Evolutionary conservation across 1,140 invertebrate genomes (phyloP).

Genomic region (Drosophila lacteicornis): DNA sequence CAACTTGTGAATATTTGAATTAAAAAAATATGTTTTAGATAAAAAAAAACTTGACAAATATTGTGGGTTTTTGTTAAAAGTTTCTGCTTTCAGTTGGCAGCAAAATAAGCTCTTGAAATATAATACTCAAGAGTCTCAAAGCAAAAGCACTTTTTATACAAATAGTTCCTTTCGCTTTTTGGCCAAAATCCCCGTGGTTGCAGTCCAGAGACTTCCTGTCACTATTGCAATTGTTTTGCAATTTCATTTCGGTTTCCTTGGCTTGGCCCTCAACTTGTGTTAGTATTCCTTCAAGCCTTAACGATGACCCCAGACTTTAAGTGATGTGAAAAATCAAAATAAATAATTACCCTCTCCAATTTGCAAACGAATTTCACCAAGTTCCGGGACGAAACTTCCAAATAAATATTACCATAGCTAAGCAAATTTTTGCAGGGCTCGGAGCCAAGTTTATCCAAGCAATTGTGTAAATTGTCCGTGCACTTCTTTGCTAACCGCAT

Average conservation of each 20-base stretch:
- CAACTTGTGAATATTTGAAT: not conserved
- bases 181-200: conserved; percentile 2
- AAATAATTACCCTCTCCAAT: conserved; percentile 35
- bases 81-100: not conserved
- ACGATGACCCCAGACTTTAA: not conserved
- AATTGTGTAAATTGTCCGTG: conserved; percentile 44
- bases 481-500: conserved; percentile 25
- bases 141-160: conserved; percentile 5
- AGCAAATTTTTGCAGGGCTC: conserved; percentile 11
- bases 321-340: not conserved
- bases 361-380: conserved; percentile 16
- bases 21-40: not conserved
- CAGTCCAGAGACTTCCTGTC: not conserved
- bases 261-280: conserved; percentile 5
- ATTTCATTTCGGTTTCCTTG: conserved; percentile 17
- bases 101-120: conserved; percentile 14
- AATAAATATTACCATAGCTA: conserved; percentile 44
- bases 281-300: conserved; percentile 7
- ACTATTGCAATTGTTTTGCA: conserved; percentile 24
- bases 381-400: conserved; percentile 13
- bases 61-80: not conserved
- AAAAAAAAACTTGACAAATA: not conserved
- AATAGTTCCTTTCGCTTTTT: conserved; percentile 7
- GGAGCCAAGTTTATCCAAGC: conserved; percentile 13
- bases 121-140: not conserved